phyloP scores from a whole-genome alignment of 1,140 invertebrate genomes.

The Nautilus pompilius region DNA sequence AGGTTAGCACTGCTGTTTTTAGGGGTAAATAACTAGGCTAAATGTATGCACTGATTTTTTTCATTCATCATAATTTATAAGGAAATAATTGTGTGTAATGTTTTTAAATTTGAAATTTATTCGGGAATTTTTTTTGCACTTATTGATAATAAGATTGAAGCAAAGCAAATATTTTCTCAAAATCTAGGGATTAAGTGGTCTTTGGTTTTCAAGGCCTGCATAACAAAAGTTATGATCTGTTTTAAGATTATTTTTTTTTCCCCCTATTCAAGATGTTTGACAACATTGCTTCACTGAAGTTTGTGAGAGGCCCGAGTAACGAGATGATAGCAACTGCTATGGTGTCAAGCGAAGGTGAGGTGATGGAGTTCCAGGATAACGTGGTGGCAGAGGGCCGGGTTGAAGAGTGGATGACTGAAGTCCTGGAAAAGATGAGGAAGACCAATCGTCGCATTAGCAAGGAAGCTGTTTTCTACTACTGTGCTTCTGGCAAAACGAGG shows the following conservation, averaged over 20 bases:
- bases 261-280: slow-evolving; percentile 73
- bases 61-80: too few species aligned
- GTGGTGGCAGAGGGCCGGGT: slow-evolving; percentile 68
- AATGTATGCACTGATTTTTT: too few species aligned
- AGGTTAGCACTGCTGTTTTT: too few species aligned
- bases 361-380: slow-evolving; percentile 73
- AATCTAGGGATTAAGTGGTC: neutral
- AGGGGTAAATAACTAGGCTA: too few species aligned
- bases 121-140: too few species aligned
- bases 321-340: slow-evolving; percentile 70
- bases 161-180: too few species aligned
- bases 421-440: slow-evolving; percentile 76
- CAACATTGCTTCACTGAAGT: slow-evolving; percentile 73
- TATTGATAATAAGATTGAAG: too few species aligned
- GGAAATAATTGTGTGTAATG: too few species aligned
- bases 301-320: slow-evolving; percentile 64
- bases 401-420: slow-evolving; percentile 86
- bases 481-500: slow-evolving; percentile 67
- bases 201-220: too few species aligned
- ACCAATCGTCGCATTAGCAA: slow-evolving; percentile 84
- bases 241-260: slow-evolving; percentile 1
- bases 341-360: slow-evolving; percentile 81
- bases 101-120: too few species aligned
- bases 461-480: slow-evolving; percentile 81
- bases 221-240: too few species aligned